Conservation (phyloP, 2,888 invertebrate species). For the Lottia gigantea region DNA sequence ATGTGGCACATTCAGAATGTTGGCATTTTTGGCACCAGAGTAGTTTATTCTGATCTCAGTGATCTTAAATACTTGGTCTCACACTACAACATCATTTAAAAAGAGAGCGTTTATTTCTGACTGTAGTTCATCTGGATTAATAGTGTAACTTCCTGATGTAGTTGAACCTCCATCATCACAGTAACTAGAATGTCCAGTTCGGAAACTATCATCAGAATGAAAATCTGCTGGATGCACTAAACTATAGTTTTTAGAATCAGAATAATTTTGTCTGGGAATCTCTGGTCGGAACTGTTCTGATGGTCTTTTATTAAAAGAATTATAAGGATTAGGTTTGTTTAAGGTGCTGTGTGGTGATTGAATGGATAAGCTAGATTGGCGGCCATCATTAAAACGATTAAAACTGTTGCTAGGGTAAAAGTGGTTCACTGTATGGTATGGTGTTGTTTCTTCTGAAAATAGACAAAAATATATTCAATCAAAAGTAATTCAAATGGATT, state of each 20-base stretch:
- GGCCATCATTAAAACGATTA: conserved; percentile 16
- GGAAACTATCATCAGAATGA: background rate
- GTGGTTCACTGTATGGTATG: conserved; percentile 7
- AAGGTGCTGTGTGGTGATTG: background rate
- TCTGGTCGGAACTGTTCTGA: background rate
- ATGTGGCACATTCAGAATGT: no score
- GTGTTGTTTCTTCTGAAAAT: conserved; percentile 19
- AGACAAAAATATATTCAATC: background rate
- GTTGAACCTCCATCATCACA: conserved; percentile 31
- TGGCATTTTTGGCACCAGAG: no score
- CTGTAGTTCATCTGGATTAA: conserved; percentile 34
- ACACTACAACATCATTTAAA: conserved; percentile 3
- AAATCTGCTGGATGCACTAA: background rate
- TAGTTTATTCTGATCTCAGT: no score
- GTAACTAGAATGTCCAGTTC: conserved; percentile 17
- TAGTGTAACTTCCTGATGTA: conserved; percentile 35
- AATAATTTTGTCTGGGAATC: background rate
- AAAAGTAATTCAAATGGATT: no score
- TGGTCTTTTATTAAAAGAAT: background rate
- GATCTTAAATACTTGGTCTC: background rate
- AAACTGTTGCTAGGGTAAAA: conserved; percentile 9
- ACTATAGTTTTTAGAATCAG: background rate
- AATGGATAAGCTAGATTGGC: conserved; percentile 5
- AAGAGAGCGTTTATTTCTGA: conserved; percentile 32
- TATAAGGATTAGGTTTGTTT: conserved; percentile 7